These are phyloP conservation scores for Lethrus apterus DNA, from an alignment of 1,140 invertebrate genomes.

Conservation along the genomic window DNA sequence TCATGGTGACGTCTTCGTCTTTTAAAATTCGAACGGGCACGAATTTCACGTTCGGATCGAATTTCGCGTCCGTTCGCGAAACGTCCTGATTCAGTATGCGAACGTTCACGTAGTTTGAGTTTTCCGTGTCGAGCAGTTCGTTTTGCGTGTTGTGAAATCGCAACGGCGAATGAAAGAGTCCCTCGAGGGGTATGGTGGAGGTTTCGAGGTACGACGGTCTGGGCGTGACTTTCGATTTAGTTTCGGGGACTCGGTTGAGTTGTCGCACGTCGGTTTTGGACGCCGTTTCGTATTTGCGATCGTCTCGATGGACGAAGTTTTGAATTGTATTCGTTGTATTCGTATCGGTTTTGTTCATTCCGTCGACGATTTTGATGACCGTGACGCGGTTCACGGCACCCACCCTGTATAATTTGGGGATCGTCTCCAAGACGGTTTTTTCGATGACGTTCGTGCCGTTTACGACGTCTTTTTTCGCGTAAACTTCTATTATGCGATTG, in stretches of 20 bases:
- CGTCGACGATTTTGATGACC: constrained; percentile 53
- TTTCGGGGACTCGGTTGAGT: constrained; percentile 20
- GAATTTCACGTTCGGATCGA: constrained; percentile 15
- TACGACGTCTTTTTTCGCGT: constrained; percentile 45
- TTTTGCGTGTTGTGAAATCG: constrained; percentile 17
- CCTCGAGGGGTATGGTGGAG: constrained; percentile 56
- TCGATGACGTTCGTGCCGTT: constrained; percentile 9
- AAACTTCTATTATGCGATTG: constrained; percentile 57
- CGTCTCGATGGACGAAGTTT: background rate
- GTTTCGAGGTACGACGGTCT: constrained; percentile 42
- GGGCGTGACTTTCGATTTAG: constrained; percentile 35
- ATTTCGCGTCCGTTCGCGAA: background rate
- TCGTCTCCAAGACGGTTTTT: constrained; percentile 46
- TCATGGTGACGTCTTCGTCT: constrained; percentile 27
- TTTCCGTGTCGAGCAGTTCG: constrained; percentile 33
- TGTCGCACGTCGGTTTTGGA: background rate
- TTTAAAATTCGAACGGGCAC: constrained; percentile 28
- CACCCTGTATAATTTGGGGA: constrained; percentile 53
- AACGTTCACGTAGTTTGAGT: constrained; percentile 35
- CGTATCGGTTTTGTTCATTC: constrained; percentile 23
- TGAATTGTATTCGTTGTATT: background rate
- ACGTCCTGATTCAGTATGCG: constrained; percentile 29
- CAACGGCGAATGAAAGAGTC: constrained; percentile 46
- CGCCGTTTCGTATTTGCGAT: background rate
- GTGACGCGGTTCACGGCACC: constrained; percentile 58